phyloP scores from a whole-genome alignment of 2,888 invertebrate species.

The Amblyjoppa fuscipennis region DNA sequence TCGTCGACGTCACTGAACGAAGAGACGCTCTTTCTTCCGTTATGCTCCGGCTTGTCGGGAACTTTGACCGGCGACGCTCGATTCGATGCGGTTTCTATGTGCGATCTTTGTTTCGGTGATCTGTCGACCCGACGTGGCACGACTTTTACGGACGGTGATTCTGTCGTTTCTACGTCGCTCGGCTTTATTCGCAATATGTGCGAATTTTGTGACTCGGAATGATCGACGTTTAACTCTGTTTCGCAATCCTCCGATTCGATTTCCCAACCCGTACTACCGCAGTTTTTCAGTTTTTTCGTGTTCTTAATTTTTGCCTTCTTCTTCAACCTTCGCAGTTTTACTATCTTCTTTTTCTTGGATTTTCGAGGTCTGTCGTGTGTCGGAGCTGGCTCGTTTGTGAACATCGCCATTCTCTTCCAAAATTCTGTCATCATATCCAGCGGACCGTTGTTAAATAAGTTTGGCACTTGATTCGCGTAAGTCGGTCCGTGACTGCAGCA shows the following conservation, averaged over 20 bases:
- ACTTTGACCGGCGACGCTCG: slow-evolving; percentile 22
- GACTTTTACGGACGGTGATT: background rate
- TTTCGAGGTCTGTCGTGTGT: background rate
- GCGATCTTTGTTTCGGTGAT: slow-evolving; percentile 16
- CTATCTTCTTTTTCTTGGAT: slow-evolving; percentile 15
- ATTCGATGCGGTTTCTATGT: slow-evolving; percentile 13
- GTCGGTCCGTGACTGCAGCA: slow-evolving; percentile 56
- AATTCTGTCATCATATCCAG: slow-evolving; percentile 65
- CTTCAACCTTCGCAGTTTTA: slow-evolving; percentile 32
- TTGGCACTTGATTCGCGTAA: slow-evolving; percentile 14
- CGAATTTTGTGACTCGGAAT: slow-evolving; percentile 1
- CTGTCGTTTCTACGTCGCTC: slow-evolving; percentile 1
- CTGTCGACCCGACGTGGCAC: background rate
- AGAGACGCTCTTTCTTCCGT: background rate
- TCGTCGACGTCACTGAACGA: background rate
- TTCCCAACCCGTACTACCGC: slow-evolving; percentile 44
- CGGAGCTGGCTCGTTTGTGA: slow-evolving; percentile 21
- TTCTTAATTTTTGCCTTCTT: slow-evolving; percentile 24
- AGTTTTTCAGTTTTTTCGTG: slow-evolving; percentile 19
- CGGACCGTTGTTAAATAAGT: slow-evolving; percentile 23
- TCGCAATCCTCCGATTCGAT: slow-evolving; percentile 53
- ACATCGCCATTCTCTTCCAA: slow-evolving; percentile 60
- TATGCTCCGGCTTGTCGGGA: slow-evolving; percentile 2
- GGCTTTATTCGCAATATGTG: slow-evolving; percentile 50
- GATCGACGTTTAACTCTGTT: background rate